Base-by-base conservation (phyloP, 2,888 invertebrate genomes). In the Cantharis nigra region DNA sequence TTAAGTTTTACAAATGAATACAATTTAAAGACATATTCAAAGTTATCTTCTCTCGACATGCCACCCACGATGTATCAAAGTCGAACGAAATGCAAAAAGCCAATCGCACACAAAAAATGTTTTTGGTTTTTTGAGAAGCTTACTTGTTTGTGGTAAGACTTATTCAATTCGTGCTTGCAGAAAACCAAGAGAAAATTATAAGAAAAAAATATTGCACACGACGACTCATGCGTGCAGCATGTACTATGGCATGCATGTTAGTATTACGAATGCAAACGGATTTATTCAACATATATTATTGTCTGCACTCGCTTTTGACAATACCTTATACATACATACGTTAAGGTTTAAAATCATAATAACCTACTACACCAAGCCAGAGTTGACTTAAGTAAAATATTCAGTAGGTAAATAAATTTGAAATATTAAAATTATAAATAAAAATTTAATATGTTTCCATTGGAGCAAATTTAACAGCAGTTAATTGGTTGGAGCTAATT, bases 221-320 rank as follows among this genome's bases (percentile, higher is more conserved):
- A 82, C 69, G 72, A 78, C 79, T 79, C 80, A 81, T 82, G 82
- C 82, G 82, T 82, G 82, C 82, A 73, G 81, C 82, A 82, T 81
- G 81, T 80, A 79, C 81, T 79, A 76, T 80, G 80, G 81, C 80
- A 79, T 82, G 71, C 81, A 82, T 82, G 80, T 82, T 79, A 80
- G 75, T 80, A 82, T 82, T 82, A 80, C 81, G 80, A 79, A 82
- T 82, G 82, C 81, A 81, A 78, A 79, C 77, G 79, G 80, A 82
- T 82, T 81, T 81, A 80, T 81, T 81, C 80, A 79, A 82, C 80
- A 81, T 82, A 81, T 81, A 81, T 82, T 82, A 82, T 81, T 80
- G 79, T 80, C 77, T 78, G 78, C 74, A 75, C 72, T 77, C 79
- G 76, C 23, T 80, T 81, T 81, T 82, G 81, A 82, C 82, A 81